Evolutionary conservation across 2,888 invertebrate genomes (phyloP).

Genomic region (Phortica okadai): DNA sequence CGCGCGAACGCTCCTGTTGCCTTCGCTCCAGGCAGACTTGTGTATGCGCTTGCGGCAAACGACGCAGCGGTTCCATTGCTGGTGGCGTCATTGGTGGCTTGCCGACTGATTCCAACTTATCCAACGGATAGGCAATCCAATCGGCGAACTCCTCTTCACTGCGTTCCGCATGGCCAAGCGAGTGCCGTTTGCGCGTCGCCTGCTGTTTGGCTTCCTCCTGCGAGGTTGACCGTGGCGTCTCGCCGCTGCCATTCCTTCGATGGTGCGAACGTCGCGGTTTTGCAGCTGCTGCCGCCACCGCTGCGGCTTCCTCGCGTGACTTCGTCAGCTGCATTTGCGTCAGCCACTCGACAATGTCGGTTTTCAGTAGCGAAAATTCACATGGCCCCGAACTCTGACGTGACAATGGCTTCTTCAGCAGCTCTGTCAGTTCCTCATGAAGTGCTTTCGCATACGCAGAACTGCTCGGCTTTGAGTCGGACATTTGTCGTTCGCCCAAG

Average conservation of each 20-base stretch:
- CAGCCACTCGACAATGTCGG: conserved; percentile 76
- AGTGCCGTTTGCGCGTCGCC: conserved; percentile 73
- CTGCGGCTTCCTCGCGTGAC: conserved; percentile 14
- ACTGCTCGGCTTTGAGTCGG: conserved; percentile 60
- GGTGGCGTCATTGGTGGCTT: conserved; percentile 54
- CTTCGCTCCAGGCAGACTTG: conserved; percentile 53
- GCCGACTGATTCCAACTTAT: conserved; percentile 72
- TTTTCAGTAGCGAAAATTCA: conserved; percentile 75
- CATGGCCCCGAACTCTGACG: conserved; percentile 76
- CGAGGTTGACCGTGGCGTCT: conserved; percentile 72
- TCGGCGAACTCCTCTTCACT: conserved; percentile 71
- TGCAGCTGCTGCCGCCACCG: conserved; percentile 33
- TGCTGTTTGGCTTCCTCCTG: conserved; percentile 71
- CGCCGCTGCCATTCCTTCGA: conserved; percentile 74
- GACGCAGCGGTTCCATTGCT: conserved; percentile 28
- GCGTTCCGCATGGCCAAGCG: conserved; percentile 74
- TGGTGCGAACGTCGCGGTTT: conserved; percentile 67
- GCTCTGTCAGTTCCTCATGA: conserved; percentile 72
- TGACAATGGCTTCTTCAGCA: conserved; percentile 75
- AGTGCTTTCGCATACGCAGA: conserved; percentile 73
- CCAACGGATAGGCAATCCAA: conserved; percentile 75
- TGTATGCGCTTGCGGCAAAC: conserved; percentile 55
- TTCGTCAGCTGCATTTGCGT: conserved; percentile 71
- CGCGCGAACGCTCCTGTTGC: conserved; percentile 65
- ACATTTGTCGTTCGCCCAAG: conserved; percentile 64